A percentile compares a stretch with the other conserved stretches of the same genome.
Evolutionary conservation across 2,113 vertebrate genomes (phyloP).

Genomic region (Phyllostomus discolor): DNA sequence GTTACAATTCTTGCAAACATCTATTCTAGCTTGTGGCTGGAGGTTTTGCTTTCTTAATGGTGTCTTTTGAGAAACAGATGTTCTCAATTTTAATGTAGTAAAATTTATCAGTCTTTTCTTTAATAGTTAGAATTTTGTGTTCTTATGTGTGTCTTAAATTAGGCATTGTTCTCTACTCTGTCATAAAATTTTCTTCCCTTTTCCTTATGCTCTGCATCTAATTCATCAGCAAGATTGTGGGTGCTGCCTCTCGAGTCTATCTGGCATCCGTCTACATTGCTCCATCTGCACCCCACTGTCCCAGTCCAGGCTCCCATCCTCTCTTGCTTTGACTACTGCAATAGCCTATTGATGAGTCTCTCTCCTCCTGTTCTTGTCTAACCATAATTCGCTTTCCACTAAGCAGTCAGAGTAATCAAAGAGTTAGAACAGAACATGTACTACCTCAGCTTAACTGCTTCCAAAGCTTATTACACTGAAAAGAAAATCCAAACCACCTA

Average conservation of each 20-base stretch:
- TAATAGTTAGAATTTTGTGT: not conserved
- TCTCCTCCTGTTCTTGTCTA: not conserved
- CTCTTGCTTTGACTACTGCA: not conserved
- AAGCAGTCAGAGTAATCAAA: not conserved
- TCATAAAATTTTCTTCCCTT: not conserved
- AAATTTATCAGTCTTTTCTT: not conserved
- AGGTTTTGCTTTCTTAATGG: not conserved
- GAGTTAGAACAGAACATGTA: not conserved
- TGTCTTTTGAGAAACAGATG: not conserved
- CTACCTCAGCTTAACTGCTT: not conserved
- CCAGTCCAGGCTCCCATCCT: not conserved
- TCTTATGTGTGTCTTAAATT: not conserved
- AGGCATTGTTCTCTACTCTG: not conserved
- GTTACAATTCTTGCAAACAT: not conserved
- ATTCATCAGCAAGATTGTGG: not conserved
- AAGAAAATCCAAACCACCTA: not conserved
- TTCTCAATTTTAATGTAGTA: slow-evolving; percentile 6
- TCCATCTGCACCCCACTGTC: not conserved
- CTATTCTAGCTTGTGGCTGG: not conserved
- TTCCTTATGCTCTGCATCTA: not conserved
- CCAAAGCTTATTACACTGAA: not conserved
- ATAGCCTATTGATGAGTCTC: not conserved
- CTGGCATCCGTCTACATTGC: not conserved
- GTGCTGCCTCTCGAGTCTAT: not conserved
- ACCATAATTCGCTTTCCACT: not conserved